Base-by-base conservation (phyloP, 2,888 invertebrate genomes). In the Pseudococcus longispinus region DNA sequence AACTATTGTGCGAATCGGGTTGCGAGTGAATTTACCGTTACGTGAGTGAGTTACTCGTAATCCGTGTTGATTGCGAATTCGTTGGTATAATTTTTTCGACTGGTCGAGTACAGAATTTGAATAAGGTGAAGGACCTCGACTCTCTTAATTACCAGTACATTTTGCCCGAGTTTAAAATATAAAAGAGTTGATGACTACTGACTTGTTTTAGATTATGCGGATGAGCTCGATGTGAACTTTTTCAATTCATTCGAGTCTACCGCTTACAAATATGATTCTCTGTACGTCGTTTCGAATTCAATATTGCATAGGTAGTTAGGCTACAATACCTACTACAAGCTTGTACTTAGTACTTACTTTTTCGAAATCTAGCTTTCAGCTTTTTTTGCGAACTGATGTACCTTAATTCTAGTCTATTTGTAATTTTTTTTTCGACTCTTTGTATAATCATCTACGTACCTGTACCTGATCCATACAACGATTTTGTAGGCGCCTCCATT, bases 371-470 rank as follows among this genome's bases (percentile, higher is more conserved):
- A 80, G 77, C 42, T 80, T 80, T 42, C 15, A 0, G 77, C 26
- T 18, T 8, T 29, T 26, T 26, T 32, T 18, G 29, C 26, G 15
- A 29, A 80, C 77, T 80, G 77, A 20, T 80, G 77, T 80, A 80
- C 77, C 42, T 80, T 23, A 42, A 42, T 80, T 80, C 77, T 80
- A 80, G 77, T 80, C 77, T 80, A 29, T 70, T 70, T 70, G 15
- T 70, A 42, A 80, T 42, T 77, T 42, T 42, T 55, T 60, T 60
- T 23, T 60, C 23, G n/a, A n/a, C n/a, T n/a, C 51, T 51, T 51
- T 51, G 13, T 51, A 15, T 51, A 51, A 51, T 51, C 51, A 51
- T 60, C 60, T 60, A 60, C 20, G 23, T 23, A 23, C 20, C 15
- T 29, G 70, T 70, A 70, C 70, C 70, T 70, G 70, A 32, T 70